Evolutionary conservation across 2,888 invertebrate genomes (phyloP), one percentile per base, ranked within the genome.

Genomic region (Orgyia antiqua): DNA sequence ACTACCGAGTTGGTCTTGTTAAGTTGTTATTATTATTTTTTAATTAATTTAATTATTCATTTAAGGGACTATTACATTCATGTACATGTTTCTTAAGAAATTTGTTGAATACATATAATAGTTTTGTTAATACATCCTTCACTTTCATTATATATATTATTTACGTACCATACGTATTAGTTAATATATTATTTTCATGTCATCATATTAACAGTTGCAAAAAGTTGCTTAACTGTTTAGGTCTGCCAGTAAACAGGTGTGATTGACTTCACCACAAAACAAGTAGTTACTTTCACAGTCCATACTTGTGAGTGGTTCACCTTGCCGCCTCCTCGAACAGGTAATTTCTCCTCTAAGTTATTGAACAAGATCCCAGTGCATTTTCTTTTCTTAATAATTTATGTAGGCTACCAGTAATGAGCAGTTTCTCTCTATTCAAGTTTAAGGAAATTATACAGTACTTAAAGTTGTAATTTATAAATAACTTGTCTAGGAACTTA

Each of bases 311-410:
- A 68, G 69, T 67, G 51, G 77, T 63, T 76, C 64, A 71, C 75
- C 79, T 77, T 76, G 75, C 63, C 55, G 27, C 51, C 58, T 57
- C 51, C 54, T 55, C 51, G 47, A 52, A 66, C 70, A 39, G 61
- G 72, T 70, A 74, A 75, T 82, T 82, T 83, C 82, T 73, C 80
- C 60, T 39, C 45, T 50, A 52, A 54, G 44, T 55, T 55, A 67
- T 71, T 68, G 64, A 66, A 68, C 59, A 55, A 62, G 52, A 58
- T 71, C 69, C 72, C 68, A 58, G 58, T 61, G 58, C 61, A 71
- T 75, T 84, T 78, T 83, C 78, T 82, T 82, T 79, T 82, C 79
- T 70, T 72, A 55, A 59, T 72, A 70, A 66, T 52, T 58, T 60
- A 76, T 65, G 73, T 83, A 67, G 15, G 82, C 65, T 72, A 74